Evolutionary conservation across 2,797 vertebrate species (phyloP).

Genomic region (Girardinus metallicus): DNA sequence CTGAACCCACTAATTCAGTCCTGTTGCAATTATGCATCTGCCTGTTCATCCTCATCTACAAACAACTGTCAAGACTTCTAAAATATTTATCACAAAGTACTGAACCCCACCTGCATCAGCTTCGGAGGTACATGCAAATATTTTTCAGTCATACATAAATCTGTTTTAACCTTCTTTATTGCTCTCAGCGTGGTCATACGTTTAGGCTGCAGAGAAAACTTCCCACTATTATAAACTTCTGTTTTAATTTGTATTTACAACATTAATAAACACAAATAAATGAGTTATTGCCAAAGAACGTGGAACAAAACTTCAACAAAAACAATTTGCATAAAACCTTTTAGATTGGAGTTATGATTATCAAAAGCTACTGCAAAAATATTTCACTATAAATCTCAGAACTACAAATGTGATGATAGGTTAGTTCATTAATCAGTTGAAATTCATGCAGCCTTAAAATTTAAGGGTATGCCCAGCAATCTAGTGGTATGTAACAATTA

Average conservation of each 20-base stretch:
- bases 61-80: neutral
- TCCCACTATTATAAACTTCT: neutral
- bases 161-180: neutral
- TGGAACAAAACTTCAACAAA: neutral
- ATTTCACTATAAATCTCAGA: neutral
- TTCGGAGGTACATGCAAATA: neutral
- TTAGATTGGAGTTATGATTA: neutral
- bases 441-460: slow-evolving; percentile 6
- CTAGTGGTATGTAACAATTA: slow-evolving; percentile 33
- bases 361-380: neutral
- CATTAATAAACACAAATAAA: neutral
- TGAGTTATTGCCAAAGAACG: neutral
- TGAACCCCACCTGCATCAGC: neutral
- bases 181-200: neutral
- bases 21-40: too few species aligned
- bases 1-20: too few species aligned
- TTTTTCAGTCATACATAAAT: neutral
- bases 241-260: neutral
- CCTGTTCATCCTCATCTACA: too few species aligned
- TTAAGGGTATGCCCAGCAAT: neutral
- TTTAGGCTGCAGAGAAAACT: neutral
- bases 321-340: neutral
- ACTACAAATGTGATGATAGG: neutral
- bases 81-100: neutral
- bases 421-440: neutral